Conservation (phyloP, 2,888 invertebrate species). For the Salticus scenicus region DNA sequence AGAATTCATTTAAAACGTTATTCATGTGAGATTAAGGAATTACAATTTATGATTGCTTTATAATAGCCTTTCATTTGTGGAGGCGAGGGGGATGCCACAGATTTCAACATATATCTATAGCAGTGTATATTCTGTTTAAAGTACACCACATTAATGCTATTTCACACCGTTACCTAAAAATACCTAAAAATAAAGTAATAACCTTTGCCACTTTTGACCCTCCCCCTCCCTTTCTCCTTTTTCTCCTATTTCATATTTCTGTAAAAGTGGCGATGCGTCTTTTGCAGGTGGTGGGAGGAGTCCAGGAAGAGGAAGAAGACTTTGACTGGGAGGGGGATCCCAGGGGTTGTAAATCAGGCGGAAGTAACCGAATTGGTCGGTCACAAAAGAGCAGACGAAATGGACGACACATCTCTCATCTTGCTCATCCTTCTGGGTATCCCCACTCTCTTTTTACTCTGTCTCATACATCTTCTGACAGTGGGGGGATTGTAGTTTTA, state of each 20-base stretch:
- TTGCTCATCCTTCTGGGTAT: slow-evolving; percentile 39
- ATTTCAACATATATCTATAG: too few relatives aligned
- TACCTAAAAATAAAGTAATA: background rate
- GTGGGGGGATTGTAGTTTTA: slow-evolving; percentile 28
- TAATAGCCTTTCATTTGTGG: too few relatives aligned
- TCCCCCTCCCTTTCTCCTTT: background rate
- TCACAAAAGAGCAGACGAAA: slow-evolving; percentile 70
- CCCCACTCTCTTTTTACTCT: slow-evolving; percentile 28
- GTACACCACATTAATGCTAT: too few relatives aligned
- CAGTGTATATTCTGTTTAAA: too few relatives aligned
- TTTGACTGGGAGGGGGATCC: background rate
- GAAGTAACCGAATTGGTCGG: slow-evolving; percentile 70
- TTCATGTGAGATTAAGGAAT: too few relatives aligned
- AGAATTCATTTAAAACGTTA: too few relatives aligned
- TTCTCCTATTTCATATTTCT: slow-evolving; percentile 8
- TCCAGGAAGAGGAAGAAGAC: slow-evolving; percentile 14
- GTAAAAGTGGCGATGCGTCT: slow-evolving; percentile 37
- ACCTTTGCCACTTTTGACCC: background rate
- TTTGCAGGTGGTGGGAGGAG: slow-evolving; percentile 64
- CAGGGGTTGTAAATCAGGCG: slow-evolving; percentile 68
- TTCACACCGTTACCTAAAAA: too few relatives aligned
- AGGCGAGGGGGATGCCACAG: too few relatives aligned
- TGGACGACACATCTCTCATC: slow-evolving; percentile 68
- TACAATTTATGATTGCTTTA: too few relatives aligned
- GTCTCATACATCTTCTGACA: slow-evolving; percentile 46